A percentile compares a stretch with the other conserved stretches of the same genome.
These are phyloP conservation scores for Anthopleura xanthogrammica DNA, from an alignment of 92 coral and sea anemone species.

Conservation along the genomic window DNA sequence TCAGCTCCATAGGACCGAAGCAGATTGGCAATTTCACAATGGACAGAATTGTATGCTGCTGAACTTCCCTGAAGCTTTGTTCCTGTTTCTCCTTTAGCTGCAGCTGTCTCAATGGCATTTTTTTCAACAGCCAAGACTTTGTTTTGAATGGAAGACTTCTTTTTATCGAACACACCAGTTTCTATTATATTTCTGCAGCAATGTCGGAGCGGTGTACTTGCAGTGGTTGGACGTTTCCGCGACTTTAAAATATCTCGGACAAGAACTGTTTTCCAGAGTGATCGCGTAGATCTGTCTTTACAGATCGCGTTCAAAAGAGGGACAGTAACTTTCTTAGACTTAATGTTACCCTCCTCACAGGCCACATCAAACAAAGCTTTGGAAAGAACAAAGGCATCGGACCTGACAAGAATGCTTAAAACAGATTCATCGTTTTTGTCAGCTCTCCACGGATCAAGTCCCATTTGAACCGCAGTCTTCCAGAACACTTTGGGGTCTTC, in stretches of 20 bases:
- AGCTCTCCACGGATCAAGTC: conserved; percentile 24
- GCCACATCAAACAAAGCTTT: conserved; percentile 9
- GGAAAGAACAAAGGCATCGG: background rate
- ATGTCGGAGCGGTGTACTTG: background rate
- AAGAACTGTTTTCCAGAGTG: background rate
- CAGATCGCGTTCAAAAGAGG: background rate
- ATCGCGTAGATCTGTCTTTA: background rate
- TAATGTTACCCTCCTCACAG: background rate
- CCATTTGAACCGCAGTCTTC: background rate
- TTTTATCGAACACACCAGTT: background rate
- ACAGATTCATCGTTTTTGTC: conserved; percentile 25
- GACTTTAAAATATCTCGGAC: background rate
- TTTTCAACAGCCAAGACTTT: background rate
- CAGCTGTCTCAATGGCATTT: background rate
- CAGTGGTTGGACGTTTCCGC: background rate
- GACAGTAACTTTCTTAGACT: background rate
- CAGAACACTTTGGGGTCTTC: conserved; percentile 19
- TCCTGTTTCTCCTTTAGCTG: background rate
- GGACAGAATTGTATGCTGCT: background rate
- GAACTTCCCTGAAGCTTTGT: background rate
- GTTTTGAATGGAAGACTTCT: background rate
- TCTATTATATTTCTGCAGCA: background rate
- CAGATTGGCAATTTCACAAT: background rate
- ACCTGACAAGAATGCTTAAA: conserved; percentile 12
- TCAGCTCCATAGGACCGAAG: conserved; percentile 7